Percentiles rank a stretch among this genome's conserved stretches.
Conservation (phyloP, 64 coral and sea anemone species). For the Actinia equina region DNA sequence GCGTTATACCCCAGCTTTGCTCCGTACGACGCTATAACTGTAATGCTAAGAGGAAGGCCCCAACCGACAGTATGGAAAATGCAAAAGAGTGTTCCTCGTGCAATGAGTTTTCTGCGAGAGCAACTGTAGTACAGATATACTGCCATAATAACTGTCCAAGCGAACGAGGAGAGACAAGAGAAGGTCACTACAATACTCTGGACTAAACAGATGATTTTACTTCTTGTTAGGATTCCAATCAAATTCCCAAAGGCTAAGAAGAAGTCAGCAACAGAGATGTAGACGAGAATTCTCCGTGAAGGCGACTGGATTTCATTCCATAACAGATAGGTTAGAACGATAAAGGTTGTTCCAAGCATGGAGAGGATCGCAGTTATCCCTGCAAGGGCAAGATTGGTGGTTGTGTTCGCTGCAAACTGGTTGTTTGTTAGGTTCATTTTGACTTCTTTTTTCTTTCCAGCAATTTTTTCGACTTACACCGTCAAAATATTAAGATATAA, state of each 20-base stretch:
- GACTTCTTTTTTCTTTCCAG: no score
- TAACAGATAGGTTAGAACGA: no score
- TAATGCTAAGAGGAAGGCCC: constrained; percentile 51
- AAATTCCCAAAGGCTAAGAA: constrained; percentile 48
- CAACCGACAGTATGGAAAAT: constrained; percentile 64
- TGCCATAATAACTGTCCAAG: constrained; percentile 86
- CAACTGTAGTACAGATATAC: constrained; percentile 53
- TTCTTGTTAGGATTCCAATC: not conserved
- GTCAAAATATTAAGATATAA: no score
- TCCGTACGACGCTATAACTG: constrained; percentile 25
- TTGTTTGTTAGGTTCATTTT: constrained; percentile 4
- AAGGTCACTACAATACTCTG: constrained; percentile 76
- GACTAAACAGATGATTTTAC: constrained; percentile 7
- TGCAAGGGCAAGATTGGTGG: not conserved
- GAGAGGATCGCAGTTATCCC: constrained; percentile 58
- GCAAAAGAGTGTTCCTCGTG: constrained; percentile 48
- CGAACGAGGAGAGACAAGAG: constrained; percentile 74
- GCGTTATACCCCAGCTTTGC: constrained; percentile 49
- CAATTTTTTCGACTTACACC: no score
- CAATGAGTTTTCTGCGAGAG: constrained; percentile 19
- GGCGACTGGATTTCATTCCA: no score
- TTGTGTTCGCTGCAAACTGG: not conserved
- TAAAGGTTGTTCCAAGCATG: constrained; percentile 29
- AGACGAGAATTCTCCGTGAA: no score
- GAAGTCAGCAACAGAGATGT: constrained; percentile 37